Base-by-base conservation (phyloP, 1,140 invertebrate species). In the Cotesia chilonis region DNA sequence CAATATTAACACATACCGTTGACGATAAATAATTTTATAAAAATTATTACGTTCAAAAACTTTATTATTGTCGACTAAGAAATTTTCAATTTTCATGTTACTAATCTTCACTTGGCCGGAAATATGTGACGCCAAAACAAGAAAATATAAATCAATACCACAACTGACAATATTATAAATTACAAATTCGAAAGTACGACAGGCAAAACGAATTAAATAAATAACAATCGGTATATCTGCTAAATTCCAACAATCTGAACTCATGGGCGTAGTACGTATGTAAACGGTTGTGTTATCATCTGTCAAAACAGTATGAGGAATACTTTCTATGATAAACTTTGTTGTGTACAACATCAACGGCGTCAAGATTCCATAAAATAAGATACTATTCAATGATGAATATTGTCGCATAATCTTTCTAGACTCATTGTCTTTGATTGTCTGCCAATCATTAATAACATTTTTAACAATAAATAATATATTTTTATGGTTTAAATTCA, bases 381-480 rank as follows among this genome's bases (percentile, higher is more conserved):
- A 52, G 5, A 57, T 14, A 57, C 2, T 37, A 10, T 47, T 47
- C 10, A 47, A 7, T 9, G 41, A 66, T 37, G 70, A 61, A 64
- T 71, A 66, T 41, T n/a, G 28, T 1, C 52, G 12, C 70, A 71
- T 71, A 20, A 71, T 38, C 4, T 54, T 36, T 36, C 51, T 51
- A 4, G 17, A 38, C 12, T 57, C 47, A 6, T 17, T 37, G n/a
- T 41, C 35, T 37, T 35, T n/a, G 57, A 66, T 35, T 4, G 47
- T 35, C 0, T 5, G 4, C 70, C 70, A 71, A 52, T 71, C 70
- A 5, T 66, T n/a, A 36, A 71, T 6, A 2, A 35, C 61, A 9
- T 51, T 38, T n/a, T n/a, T 65, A 10, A 71, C 51, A 37, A 71
- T 65, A 47, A 65, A 20, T 14, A n/a, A 38, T n/a, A 65, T 65